Evolutionary conservation across 2,797 vertebrate genomes (phyloP).

Genomic region (Stomatorhinus walkeri): DNA sequence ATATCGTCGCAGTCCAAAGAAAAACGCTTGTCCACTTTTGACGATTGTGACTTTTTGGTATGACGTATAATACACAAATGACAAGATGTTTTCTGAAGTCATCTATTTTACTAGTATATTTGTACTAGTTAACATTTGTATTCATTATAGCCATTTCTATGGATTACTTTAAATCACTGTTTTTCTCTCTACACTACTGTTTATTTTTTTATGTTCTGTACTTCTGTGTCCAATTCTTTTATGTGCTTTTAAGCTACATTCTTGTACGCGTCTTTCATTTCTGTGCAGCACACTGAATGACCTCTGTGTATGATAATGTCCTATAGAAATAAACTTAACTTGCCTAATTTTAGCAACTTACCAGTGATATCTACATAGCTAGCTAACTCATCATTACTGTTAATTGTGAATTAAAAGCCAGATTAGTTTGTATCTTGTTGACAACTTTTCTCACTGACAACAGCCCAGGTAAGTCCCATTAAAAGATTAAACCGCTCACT

Average conservation of each 20-base stretch:
- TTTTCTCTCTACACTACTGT: background rate
- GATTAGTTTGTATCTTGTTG: background rate
- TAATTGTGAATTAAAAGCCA: background rate
- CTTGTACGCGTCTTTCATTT: background rate
- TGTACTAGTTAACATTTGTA: background rate
- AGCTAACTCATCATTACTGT: background rate
- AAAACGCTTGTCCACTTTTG: background rate
- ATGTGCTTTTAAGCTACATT: background rate
- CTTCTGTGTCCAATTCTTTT: background rate
- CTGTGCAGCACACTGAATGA: background rate
- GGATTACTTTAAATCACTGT: background rate
- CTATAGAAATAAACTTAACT: background rate
- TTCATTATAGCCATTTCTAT: background rate
- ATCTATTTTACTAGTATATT: background rate
- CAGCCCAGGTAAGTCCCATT: background rate
- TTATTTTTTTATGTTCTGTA: background rate
- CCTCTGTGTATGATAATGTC: background rate
- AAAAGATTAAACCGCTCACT: background rate
- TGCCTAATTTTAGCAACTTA: background rate
- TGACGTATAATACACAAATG: background rate
- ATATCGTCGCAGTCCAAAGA: background rate
- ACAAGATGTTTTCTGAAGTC: background rate
- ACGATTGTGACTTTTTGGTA: background rate
- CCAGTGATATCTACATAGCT: background rate
- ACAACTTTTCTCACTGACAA: background rate